Evolutionary conservation across 2,113 vertebrate genomes (phyloP).

Genomic region (Psilopogon haemacephalus): DNA sequence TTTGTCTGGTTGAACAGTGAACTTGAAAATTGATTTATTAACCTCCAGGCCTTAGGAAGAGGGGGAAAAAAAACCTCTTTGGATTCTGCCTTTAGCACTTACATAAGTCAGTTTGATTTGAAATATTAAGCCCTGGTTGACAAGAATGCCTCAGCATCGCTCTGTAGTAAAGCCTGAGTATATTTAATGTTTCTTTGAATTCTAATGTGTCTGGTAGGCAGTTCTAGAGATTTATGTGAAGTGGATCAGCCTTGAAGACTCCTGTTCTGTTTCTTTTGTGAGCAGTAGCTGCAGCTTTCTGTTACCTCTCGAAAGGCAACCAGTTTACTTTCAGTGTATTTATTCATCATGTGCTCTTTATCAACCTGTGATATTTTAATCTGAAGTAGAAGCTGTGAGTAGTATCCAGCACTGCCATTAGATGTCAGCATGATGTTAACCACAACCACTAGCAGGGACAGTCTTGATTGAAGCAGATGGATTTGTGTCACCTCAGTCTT

Average conservation of each 20-base stretch:
- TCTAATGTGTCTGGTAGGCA: background rate
- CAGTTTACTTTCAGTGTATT: fast-evolving
- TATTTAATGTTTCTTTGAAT: background rate
- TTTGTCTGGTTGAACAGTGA: background rate
- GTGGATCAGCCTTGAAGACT: background rate
- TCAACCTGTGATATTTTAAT: fast-evolving
- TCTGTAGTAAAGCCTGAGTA: background rate
- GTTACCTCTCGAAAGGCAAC: background rate
- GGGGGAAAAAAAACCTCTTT: background rate
- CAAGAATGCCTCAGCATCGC: background rate
- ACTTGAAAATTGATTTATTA: background rate
- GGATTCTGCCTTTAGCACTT: background rate
- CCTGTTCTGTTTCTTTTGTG: fast-evolving
- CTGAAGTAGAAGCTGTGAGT: background rate
- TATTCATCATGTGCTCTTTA: background rate
- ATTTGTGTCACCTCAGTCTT: background rate
- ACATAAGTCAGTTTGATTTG: background rate
- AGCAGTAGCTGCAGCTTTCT: background rate
- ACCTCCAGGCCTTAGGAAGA: background rate
- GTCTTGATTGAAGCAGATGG: fast-evolving
- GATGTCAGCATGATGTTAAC: background rate
- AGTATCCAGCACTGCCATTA: background rate
- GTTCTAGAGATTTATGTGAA: background rate
- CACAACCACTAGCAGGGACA: fast-evolving
- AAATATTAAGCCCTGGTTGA: background rate